These are phyloP conservation scores for Lepetodrilus schrolli DNA, from an alignment of 2,888 invertebrate genomes.

Conservation along the genomic window DNA sequence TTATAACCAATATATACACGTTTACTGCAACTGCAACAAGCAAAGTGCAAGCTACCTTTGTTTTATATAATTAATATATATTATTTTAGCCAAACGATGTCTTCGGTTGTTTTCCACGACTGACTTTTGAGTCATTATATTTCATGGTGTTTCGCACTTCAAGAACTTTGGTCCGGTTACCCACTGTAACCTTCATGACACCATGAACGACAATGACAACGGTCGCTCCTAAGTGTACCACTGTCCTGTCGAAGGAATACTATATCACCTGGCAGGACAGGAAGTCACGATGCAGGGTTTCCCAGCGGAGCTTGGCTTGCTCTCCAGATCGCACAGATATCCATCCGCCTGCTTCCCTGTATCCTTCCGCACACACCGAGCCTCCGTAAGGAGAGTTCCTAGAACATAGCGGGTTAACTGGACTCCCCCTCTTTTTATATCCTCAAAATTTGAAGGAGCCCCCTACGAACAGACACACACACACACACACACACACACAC, in stretches of 20 bases:
- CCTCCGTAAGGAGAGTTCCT: neutral
- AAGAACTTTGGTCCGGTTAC: neutral
- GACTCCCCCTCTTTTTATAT: neutral
- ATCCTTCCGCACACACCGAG: neutral
- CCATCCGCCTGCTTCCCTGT: neutral
- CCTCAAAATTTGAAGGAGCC: neutral
- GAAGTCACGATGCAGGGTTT: neutral
- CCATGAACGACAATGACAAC: neutral
- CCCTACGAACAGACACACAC: too few relatives aligned
- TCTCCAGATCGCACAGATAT: neutral
- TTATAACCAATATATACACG: too few relatives aligned
- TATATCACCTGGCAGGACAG: slow-evolving; percentile 21
- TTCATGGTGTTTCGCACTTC: neutral
- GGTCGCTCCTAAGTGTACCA: neutral
- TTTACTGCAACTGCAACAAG: neutral
- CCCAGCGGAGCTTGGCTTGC: slow-evolving; percentile 1
- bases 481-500: too few relatives aligned
- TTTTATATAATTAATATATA: too few relatives aligned
- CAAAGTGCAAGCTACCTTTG: too few relatives aligned
- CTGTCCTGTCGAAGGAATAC: neutral
- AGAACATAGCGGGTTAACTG: too few relatives aligned
- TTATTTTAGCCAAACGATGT: too few relatives aligned
- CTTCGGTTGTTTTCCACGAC: too few relatives aligned
- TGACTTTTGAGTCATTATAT: neutral
- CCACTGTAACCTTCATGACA: neutral